Conservation (phyloP, 2,113 vertebrate genomes). For the Heterotilapia buettikoferi region DNA sequence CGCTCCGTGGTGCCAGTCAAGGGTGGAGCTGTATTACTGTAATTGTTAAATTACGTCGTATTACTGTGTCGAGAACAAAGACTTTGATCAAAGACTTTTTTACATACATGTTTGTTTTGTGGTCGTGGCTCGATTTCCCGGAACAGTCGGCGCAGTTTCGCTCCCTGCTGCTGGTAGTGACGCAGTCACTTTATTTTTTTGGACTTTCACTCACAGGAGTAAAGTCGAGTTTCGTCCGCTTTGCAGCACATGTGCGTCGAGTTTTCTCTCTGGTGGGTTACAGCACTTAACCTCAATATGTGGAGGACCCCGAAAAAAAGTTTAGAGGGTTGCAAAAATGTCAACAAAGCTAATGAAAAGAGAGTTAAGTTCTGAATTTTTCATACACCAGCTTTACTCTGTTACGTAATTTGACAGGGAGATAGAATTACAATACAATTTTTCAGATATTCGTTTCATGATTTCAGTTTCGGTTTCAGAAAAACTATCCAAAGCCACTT, state of each 20-base stretch:
- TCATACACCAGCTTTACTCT: not conserved
- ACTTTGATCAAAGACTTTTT: not conserved
- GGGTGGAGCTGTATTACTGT: not conserved
- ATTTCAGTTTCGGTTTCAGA: not conserved
- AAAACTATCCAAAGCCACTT: not conserved
- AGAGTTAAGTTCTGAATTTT: not conserved
- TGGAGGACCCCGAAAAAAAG: not conserved
- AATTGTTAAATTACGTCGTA: not conserved
- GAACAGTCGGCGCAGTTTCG: not conserved
- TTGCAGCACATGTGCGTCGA: not conserved
- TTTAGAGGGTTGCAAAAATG: not conserved
- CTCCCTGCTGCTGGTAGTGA: fast-evolving
- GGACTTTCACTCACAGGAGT: fast-evolving
- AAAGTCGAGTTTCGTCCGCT: not conserved
- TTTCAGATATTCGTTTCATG: not conserved
- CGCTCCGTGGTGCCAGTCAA: not conserved
- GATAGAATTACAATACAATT: too few species aligned
- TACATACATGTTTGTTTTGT: not conserved
- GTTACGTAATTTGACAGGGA: not conserved
- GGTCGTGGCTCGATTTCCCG: not conserved
- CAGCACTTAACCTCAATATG: not conserved
- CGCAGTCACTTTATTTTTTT: not conserved
- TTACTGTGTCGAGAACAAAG: not conserved
- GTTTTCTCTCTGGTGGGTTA: not conserved
- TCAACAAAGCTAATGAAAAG: not conserved